Evolutionary conservation across 2,113 vertebrate species (phyloP).

Genomic region (Tretioscincus oriximinensis): DNA sequence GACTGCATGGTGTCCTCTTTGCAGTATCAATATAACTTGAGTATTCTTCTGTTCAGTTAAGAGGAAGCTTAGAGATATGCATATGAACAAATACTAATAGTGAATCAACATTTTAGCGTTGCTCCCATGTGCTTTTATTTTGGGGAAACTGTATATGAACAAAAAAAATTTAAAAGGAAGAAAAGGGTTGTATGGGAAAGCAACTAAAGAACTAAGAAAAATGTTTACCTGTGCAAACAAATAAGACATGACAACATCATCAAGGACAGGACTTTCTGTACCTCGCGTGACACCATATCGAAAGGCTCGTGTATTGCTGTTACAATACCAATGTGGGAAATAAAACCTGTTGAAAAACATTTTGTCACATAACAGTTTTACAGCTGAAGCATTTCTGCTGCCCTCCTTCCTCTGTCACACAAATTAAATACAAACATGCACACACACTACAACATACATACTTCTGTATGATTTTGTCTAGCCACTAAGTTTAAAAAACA

Average conservation of each 20-base stretch:
- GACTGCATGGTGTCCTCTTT: neutral
- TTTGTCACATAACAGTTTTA: neutral
- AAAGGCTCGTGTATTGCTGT: conserved; percentile 78
- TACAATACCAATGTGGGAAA: conserved; percentile 92
- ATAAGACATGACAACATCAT: conserved; percentile 89
- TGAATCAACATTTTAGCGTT: neutral
- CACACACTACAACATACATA: neutral
- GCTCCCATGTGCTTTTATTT: neutral
- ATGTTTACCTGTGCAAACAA: conserved; percentile 89
- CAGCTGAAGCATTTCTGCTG: neutral
- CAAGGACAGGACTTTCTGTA: conserved; percentile 86
- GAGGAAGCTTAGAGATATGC: neutral
- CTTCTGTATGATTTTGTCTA: neutral
- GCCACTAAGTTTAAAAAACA: neutral
- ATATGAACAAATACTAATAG: neutral
- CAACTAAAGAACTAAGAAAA: conserved; percentile 4
- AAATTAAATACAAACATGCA: no score
- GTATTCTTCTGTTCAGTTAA: neutral
- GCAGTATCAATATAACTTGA: neutral
- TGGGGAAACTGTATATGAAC: neutral
- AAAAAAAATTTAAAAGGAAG: no score
- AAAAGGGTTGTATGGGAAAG: neutral
- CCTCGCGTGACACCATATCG: conserved; percentile 85
- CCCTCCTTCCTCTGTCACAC: no score
- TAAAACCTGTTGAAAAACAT: conserved; percentile 80